Evolutionary conservation across 1,140 invertebrate genomes (phyloP).

Genomic region (Aphaenogaster rudis): DNA sequence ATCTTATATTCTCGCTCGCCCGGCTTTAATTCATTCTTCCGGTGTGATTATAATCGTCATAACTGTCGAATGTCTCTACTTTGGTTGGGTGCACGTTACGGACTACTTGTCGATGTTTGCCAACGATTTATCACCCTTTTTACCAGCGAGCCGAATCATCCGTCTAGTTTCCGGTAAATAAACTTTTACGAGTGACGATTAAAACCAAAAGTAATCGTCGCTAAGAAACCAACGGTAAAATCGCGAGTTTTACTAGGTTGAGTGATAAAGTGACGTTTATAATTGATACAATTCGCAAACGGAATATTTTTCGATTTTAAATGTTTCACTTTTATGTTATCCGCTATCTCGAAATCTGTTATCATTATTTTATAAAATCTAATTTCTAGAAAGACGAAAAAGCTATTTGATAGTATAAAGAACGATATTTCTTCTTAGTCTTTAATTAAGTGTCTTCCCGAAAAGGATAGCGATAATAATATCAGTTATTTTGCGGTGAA

Average conservation of each 20-base stretch:
- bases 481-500: background rate
- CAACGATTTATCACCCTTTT: constrained; percentile 24
- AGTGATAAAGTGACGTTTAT: background rate
- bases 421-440: background rate
- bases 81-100: constrained; percentile 58
- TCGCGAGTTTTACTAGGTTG: background rate
- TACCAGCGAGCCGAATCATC: background rate
- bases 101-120: constrained; percentile 63
- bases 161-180: constrained; percentile 18
- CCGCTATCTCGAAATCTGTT: background rate
- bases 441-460: background rate
- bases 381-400: background rate
- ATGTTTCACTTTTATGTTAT: background rate
- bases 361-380: background rate
- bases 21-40: constrained; percentile 62
- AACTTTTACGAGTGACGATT: constrained; percentile 18
- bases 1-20: constrained; percentile 19
- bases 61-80: constrained; percentile 47
- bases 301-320: background rate
- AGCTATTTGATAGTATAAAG: background rate
- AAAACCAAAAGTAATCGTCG: constrained; percentile 25
- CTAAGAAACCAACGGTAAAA: background rate
- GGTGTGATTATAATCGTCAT: constrained; percentile 61
- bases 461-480: background rate
- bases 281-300: constrained; percentile 15